Evolutionary conservation across 2,888 invertebrate species (phyloP).

Genomic region (Chloromyia formosa): DNA sequence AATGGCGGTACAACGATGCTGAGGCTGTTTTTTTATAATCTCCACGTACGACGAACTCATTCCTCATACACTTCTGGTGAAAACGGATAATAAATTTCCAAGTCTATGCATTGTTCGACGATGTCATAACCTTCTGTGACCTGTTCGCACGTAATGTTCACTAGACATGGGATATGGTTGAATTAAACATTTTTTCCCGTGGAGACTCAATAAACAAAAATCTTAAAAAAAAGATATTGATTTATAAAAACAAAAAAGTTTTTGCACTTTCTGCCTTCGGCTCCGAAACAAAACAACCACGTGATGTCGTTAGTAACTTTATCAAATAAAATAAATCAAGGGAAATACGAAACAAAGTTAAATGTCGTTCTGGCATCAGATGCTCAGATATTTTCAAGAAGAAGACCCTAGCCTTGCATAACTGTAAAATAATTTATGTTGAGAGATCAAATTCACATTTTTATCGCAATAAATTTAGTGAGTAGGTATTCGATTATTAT

Average conservation of each 20-base stretch:
- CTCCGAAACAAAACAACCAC: no score
- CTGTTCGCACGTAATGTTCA: slow-evolving; percentile 45
- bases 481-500: no score
- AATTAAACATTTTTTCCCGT: slow-evolving; percentile 47
- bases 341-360: no score
- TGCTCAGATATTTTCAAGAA: no score
- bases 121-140: slow-evolving; percentile 49
- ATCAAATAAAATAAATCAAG: no score
- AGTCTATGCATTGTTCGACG: slow-evolving; percentile 45
- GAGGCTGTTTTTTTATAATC: slow-evolving; percentile 48
- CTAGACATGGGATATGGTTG: slow-evolving; percentile 44
- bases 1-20: slow-evolving; percentile 26
- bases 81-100: slow-evolving; percentile 48
- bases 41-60: slow-evolving; percentile 18
- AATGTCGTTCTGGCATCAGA: no score
- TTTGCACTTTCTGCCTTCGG: no score
- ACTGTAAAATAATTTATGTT: no score
- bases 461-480: no score
- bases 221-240: slow-evolving; percentile 27
- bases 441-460: no score
- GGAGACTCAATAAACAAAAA: slow-evolving; percentile 48
- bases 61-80: slow-evolving; percentile 31
- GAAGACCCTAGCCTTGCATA: no score
- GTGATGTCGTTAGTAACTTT: no score
- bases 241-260: neutral